Percentiles rank a stretch among this genome's conserved stretches.
These are phyloP conservation scores for Lamellibrachia satsuma DNA, from an alignment of 2,888 invertebrate species.

Conservation along the genomic window DNA sequence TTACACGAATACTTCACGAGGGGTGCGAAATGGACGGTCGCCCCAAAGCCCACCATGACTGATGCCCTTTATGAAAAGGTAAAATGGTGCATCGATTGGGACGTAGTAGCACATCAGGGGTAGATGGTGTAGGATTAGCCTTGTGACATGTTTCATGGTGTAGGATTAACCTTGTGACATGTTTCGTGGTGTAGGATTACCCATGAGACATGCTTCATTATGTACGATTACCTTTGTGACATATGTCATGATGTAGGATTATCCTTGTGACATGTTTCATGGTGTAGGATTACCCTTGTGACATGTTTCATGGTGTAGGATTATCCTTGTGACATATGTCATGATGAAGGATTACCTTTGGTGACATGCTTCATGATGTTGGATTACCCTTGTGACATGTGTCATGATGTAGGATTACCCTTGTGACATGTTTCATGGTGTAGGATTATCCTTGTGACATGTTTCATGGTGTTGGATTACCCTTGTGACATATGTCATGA, in stretches of 20 bases:
- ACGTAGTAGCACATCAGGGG: too few species aligned
- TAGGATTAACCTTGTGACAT: too few species aligned
- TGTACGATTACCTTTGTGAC: not conserved
- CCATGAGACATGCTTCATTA: not conserved
- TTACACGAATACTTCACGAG: constrained; percentile 45
- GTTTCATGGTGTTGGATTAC: not conserved
- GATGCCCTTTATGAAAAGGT: constrained; percentile 46
- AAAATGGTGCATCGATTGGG: not conserved
- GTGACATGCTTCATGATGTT: not conserved
- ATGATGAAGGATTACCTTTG: not conserved
- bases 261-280: not conserved
- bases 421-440: not conserved
- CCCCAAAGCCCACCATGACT: constrained; percentile 46
- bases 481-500: not conserved
- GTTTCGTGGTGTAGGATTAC: too few species aligned
- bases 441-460: not conserved
- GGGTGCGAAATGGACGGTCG: constrained; percentile 48
- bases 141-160: too few species aligned
- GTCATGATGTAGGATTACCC: not conserved
- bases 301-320: not conserved
- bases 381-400: not conserved
- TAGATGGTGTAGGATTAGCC: not conserved
- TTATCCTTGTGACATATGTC: not conserved
- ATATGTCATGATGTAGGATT: not conserved
- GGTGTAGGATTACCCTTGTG: not conserved